Base-by-base conservation (phyloP, 2,888 invertebrate genomes). In the Crocallis elinguaria region DNA sequence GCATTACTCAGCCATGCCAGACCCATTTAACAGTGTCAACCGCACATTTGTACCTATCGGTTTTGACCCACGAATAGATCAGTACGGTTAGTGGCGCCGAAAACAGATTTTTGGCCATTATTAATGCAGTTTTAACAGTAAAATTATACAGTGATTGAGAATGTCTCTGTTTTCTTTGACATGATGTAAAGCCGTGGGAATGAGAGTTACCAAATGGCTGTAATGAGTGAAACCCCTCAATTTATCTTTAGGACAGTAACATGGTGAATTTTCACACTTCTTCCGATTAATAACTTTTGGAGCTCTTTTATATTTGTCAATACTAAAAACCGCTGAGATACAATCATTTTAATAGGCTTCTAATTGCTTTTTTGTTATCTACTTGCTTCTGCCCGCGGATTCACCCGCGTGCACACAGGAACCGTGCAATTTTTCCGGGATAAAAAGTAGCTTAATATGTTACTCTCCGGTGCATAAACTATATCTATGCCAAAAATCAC, bases 11-110 rank as follows among this genome's bases (percentile, higher is more conserved):
- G 75, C 73, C 65, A 77, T 77, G 79, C 82, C 75, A 70, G 64
- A 68, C 71, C 75, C 85, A 90, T 90, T 89, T 90, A 88, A 69
- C 88, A 88, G 78, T 81, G 89, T 85, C 88, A 78, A 83, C 88
- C 88, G 87, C 88, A 75, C 84, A 90, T 90, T 89, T 88, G 86
- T 81, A 78, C 66, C 74, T 80, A 84, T 80, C 75, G 74, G 71
- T 64, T 60, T 62, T 61, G 69, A 71, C 66, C 69, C 68, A 64
- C 55, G 63, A 73, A 72, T 72, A 68, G 71, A 71, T 60, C 58
- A 50, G 55, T 38, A 13, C 32, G 21, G 23, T 57, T 29, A 42
- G 46, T 45, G 46, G 14, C 23, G 38, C 29, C 37, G 39, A 13
- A 44, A 48, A 56, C 45, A 51, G 51, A 58, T 57, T 52, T 43